Base-by-base conservation (phyloP, 2,888 invertebrate species). In the Diloba caeruleocephala region DNA sequence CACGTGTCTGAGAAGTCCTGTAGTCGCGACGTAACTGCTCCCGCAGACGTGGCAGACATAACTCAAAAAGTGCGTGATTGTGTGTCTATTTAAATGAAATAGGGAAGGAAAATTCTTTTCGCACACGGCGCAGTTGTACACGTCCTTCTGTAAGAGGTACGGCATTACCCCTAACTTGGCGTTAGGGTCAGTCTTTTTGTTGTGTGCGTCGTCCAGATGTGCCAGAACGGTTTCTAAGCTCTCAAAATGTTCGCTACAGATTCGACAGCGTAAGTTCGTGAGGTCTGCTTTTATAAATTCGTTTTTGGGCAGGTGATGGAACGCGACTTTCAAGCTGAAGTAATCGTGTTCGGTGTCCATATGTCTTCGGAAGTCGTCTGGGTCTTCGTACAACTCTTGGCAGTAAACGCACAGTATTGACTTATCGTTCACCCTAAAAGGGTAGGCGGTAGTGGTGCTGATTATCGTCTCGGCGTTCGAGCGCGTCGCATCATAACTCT, bases 371-470 rank as follows among this genome's bases (percentile, higher is more conserved):
- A 91, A 92, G 14, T 65, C 51, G 4, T 81, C 80, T 0, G 91
- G 87, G 37, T 91, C 88, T 34, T 89, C 88, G 76, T 76, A 90
- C 2, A 88, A 63, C 58, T 90, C 90, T 57, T 87, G 87, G 77
- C 91, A 92, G 82, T 88, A 91, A 46, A 91, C 91, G 82, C 92
- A 92, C 38, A 90, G 81, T 74, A 91, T 86, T 12, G 87, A 86
- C 55, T 88, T 92, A 79, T 89, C 88, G 77, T 89, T 89, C 33
- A 92, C 90, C 53, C 91, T 78, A 81, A 92, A 92, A 28, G 92
- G 92, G 68, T 87, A 89, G 23, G 90, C 92, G 58, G 91, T 92
- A n/a, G 90, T 86, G 80, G 77, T 82, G 52, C 85, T 82, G 63
- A 92, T 76, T 58, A 92, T 79, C 46, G 75, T 79, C 74, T 87